Evolutionary conservation across 2,888 invertebrate genomes (phyloP).

Genomic region (Ypsolopha sequella): DNA sequence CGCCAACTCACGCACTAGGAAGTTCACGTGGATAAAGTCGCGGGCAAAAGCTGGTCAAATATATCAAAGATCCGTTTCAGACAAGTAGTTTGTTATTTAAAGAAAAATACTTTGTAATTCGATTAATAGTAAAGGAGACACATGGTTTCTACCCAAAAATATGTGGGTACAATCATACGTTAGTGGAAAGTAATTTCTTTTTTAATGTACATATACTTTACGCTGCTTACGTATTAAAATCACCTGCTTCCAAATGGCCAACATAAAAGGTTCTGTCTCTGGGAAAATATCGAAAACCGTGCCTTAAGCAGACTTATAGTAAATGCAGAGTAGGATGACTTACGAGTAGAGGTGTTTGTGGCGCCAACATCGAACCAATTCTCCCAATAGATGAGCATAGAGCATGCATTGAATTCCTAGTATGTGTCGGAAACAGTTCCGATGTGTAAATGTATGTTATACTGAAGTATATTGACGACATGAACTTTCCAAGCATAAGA

Average conservation of each 20-base stretch:
- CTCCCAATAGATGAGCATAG: constrained; percentile 11
- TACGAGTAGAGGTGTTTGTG: constrained; percentile 7
- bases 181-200: no score
- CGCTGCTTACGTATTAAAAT: no score
- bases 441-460: constrained; percentile 70
- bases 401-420: constrained; percentile 71
- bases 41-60: no score
- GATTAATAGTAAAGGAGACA: no score
- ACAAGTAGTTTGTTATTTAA: no score
- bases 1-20: no score
- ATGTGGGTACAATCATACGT: no score
- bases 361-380: constrained; percentile 6
- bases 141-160: no score
- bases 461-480: constrained; percentile 57
- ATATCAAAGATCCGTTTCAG: no score
- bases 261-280: background rate
- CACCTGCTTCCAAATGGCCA: background rate
- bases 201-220: no score
- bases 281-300: background rate
- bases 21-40: no score
- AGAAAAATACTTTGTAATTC: no score
- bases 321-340: background rate
- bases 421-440: constrained; percentile 74
- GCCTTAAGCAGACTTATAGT: background rate
- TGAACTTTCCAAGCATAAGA: constrained; percentile 67